A percentile compares a stretch with the other conserved stretches of the same genome.
Conservation (phyloP, 1,140 invertebrate species). For the Cydia splendana region DNA sequence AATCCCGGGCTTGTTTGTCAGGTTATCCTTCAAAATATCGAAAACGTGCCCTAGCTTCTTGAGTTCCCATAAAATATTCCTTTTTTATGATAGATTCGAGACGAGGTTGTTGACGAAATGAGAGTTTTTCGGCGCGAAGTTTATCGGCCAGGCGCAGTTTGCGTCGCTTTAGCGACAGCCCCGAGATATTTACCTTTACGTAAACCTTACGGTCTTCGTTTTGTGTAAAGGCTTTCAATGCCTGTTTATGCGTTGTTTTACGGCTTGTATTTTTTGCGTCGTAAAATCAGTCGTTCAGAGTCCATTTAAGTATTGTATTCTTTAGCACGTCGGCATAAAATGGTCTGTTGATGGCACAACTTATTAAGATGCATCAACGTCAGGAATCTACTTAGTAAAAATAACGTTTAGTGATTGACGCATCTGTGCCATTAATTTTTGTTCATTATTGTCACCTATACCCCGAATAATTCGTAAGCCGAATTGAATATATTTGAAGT, state of each 20-base stretch:
- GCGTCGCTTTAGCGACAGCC: conserved; percentile 36
- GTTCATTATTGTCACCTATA: background rate
- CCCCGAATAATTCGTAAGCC: background rate
- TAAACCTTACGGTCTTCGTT: conserved; percentile 36
- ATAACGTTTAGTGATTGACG: background rate
- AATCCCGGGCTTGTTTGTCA: conserved; percentile 1
- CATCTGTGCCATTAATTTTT: background rate
- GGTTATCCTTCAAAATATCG: conserved; percentile 19
- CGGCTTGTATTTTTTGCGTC: conserved; percentile 27
- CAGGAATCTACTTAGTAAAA: background rate
- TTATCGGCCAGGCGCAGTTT: conserved; percentile 27
- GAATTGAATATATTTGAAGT: background rate
- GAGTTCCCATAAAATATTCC: conserved; percentile 34
- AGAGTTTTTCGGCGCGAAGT: conserved; percentile 43
- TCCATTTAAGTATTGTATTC: conserved; percentile 19
- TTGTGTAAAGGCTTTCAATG: conserved; percentile 17
- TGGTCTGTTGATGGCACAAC: background rate
- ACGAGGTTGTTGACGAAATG: conserved; percentile 39
- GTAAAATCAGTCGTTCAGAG: conserved; percentile 19
- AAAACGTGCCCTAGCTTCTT: conserved; percentile 22
- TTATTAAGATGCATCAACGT: background rate
- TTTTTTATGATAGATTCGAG: conserved; percentile 36
- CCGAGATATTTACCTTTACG: conserved; percentile 37
- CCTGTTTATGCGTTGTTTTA: conserved; percentile 26
- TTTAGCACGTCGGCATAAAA: conserved; percentile 7